Base-by-base conservation (phyloP, 2,113 vertebrate genomes). In the Acrocephalus arundinaceus region DNA sequence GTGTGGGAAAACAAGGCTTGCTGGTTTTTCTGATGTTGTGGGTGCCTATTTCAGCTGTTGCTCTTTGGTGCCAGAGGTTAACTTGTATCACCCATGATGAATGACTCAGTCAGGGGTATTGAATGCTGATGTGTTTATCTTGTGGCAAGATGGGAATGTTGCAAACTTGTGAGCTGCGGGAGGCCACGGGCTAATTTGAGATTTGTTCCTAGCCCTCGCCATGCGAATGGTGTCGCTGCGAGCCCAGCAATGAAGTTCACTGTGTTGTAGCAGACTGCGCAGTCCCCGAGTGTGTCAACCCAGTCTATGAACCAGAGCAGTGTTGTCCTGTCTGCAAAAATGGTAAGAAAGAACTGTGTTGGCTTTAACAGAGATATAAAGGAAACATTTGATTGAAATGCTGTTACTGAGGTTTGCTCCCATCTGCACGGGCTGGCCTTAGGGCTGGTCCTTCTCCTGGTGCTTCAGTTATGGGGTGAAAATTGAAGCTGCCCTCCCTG, bases 301-400 rank as follows among this genome's bases (percentile, higher is more conserved):
- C 99, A 30, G 99, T 99, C 97, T 99, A 99, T 95, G 99, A 99
- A 97, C 99, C 99, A 90, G 99, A 99, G 93, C 99, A 99, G 96
- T 99, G 99, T 98, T 99, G 99, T 97, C 99, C 99, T 94, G 99
- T 99, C 98, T 99, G 99, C 99, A 99, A 99, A 98, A 99, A 99
- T 96, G 99, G 99, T 99, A 99, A 99, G 99, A 97, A 95, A 94
- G 39, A 75, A 68, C 96, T 84, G 87, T 78, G 93, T 97, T 97
- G 97, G 96, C 95, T 98, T 97, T 97, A 87, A 72, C 92, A 89
- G 94, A 93, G 90, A 72, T 97, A 2, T 93, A 93, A 93, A 65
- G 87, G 89, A 96, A 94, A 79, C 62, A 45, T 75, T 66, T 48
- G 43, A 22, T 93, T 63, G 39, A 46, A 76, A 63, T 92, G 83